Evolutionary conservation across 2,113 vertebrate species (phyloP).

Genomic region (Tursiops truncatus): DNA sequence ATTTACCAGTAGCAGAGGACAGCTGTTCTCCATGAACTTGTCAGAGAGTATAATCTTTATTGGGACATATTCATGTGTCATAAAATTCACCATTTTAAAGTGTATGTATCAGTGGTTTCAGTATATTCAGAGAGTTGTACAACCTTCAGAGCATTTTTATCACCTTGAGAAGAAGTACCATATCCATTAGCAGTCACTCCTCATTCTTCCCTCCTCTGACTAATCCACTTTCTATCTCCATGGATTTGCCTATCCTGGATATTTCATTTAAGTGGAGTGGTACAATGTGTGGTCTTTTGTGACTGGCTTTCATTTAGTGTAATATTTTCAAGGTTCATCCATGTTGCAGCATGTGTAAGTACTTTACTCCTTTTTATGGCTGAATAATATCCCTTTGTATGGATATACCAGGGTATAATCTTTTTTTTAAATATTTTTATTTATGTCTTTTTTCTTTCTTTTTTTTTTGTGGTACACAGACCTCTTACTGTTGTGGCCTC

Average conservation of each 20-base stretch:
- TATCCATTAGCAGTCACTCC: not conserved
- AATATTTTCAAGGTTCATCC: not conserved
- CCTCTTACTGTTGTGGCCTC: too few species aligned
- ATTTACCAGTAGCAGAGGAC: not conserved
- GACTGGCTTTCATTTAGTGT: not conserved
- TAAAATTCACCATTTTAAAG: not conserved
- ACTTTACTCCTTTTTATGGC: not conserved
- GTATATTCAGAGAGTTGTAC: not conserved
- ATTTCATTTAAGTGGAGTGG: not conserved
- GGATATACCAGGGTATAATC: not conserved
- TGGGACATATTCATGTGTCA: not conserved
- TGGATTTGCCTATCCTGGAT: not conserved
- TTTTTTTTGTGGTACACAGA: too few species aligned
- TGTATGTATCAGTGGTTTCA: not conserved
- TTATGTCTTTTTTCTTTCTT: too few species aligned
- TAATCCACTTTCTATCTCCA: not conserved
- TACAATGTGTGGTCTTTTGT: not conserved
- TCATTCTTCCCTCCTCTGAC: not conserved
- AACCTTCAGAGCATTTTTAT: not conserved
- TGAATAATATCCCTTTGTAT: not conserved
- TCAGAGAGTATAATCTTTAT: not conserved
- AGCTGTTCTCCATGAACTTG: not conserved
- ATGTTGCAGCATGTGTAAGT: not conserved
- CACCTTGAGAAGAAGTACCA: not conserved
- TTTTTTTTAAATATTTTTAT: too few species aligned